Evolutionary conservation across 2,113 vertebrate genomes (phyloP).

Genomic region (Tragelaphus imberbis): DNA sequence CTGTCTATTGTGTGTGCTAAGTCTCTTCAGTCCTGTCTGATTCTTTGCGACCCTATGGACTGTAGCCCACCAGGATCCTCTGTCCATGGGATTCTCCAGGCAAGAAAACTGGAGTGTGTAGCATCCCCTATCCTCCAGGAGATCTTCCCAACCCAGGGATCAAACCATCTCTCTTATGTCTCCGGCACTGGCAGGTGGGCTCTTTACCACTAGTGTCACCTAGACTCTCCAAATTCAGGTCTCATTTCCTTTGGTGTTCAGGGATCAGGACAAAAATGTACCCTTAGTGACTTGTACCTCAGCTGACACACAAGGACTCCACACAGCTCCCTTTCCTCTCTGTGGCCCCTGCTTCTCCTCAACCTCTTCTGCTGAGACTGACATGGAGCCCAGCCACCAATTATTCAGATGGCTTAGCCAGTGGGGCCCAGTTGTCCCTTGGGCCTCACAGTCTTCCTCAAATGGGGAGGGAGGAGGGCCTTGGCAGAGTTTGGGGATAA

Average conservation of each 20-base stretch:
- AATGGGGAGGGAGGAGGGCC: background rate
- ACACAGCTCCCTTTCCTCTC: background rate
- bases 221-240: conserved; percentile 15
- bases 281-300: background rate
- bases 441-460: background rate
- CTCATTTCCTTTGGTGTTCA: background rate
- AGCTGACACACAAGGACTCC: background rate
- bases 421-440: background rate
- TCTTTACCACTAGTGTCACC: background rate
- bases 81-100: background rate
- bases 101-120: background rate
- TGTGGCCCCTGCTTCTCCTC: background rate
- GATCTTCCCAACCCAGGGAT: background rate
- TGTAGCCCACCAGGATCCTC: background rate
- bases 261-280: background rate
- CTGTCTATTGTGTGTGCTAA: background rate
- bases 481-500: background rate
- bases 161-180: background rate
- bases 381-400: background rate
- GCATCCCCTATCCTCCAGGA: background rate
- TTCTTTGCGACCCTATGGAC: background rate
- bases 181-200: background rate
- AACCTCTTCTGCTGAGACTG: background rate
- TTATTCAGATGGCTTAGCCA: background rate
- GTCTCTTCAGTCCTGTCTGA: background rate